Percentiles rank a stretch among this genome's conserved stretches.
These are phyloP conservation scores for Platyrinchus mystaceus DNA, from an alignment of 2,797 vertebrate species.

Conservation along the genomic window DNA sequence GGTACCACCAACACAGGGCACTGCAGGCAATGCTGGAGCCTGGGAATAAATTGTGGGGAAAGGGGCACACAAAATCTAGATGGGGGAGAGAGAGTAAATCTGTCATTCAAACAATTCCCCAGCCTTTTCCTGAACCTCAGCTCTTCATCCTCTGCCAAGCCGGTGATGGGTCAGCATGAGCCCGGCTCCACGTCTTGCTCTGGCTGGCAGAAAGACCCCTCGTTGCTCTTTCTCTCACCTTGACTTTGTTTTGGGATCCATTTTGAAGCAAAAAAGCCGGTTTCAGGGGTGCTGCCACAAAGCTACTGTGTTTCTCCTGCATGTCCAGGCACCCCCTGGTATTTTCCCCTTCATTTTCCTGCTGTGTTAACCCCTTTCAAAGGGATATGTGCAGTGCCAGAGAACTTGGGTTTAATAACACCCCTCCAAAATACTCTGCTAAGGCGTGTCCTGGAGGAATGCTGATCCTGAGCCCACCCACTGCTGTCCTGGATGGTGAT, in stretches of 20 bases:
- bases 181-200: neutral
- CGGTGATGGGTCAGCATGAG: neutral
- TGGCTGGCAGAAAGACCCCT: neutral
- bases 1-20: neutral
- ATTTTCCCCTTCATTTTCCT: neutral
- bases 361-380: neutral
- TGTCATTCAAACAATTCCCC: neutral
- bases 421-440: neutral
- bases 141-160: neutral
- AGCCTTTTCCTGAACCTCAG: neutral
- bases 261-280: neutral
- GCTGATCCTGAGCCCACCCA: neutral
- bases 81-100: neutral
- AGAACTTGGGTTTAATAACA: neutral
- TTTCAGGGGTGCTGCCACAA: neutral
- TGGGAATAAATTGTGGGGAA: neutral
- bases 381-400: neutral
- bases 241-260: neutral
- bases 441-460: neutral
- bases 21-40: neutral
- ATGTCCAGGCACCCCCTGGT: rapidly evolving
- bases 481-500: neutral
- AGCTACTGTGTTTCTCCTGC: neutral
- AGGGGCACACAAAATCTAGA: neutral
- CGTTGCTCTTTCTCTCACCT: neutral